A percentile compares a stretch with the other conserved stretches of the same genome.
These are phyloP conservation scores for Egretta garzetta DNA, from an alignment of 2,113 vertebrate species.

Conservation along the genomic window DNA sequence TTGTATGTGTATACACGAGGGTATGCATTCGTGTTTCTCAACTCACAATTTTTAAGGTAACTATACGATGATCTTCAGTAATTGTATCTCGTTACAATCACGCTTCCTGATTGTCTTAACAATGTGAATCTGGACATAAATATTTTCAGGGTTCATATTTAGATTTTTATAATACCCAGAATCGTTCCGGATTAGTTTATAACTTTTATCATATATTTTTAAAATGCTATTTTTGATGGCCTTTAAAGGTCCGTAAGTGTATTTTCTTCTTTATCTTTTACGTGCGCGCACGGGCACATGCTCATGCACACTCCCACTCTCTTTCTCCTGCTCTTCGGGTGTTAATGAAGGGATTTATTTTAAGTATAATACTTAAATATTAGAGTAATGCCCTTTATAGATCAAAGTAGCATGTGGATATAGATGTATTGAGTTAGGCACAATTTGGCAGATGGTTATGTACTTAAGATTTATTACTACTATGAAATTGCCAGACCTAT, in stretches of 20 bases:
- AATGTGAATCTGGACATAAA: neutral
- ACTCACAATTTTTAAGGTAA: neutral
- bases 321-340: neutral
- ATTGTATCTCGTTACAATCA: neutral
- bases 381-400: constrained; percentile 11
- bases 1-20: neutral
- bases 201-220: neutral
- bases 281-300: neutral
- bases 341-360: constrained; percentile 46
- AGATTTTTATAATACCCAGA: neutral
- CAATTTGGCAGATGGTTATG: neutral
- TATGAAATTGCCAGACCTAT: constrained; percentile 7
- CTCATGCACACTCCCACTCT: neutral
- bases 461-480: neutral
- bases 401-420: constrained; percentile 6
- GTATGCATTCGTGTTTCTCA: neutral
- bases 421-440: neutral
- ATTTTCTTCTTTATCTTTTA: constrained; percentile 1
- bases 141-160: neutral
- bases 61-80: neutral
- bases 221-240: neutral
- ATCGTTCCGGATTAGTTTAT: neutral
- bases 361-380: constrained; percentile 3
- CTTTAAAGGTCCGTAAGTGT: neutral
- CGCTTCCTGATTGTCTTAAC: neutral